A percentile compares a stretch with the other conserved stretches of the same genome.
Evolutionary conservation across 2,888 invertebrate genomes (phyloP).

Genomic region (Drosophila picticornis): DNA sequence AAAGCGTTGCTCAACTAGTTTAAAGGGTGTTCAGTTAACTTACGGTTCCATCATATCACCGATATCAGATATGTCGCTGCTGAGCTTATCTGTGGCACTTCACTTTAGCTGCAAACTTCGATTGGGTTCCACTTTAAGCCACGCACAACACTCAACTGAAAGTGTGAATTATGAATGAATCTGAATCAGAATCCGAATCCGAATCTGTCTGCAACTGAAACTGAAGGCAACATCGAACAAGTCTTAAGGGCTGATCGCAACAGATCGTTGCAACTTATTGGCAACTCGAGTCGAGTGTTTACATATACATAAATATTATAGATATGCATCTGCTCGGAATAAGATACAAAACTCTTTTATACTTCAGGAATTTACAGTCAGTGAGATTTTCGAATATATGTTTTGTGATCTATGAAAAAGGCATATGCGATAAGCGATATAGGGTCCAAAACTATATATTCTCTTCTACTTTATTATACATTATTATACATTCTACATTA

Average conservation of each 20-base stretch:
- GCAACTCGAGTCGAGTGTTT: background rate
- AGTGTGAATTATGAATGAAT: background rate
- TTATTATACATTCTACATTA: background rate
- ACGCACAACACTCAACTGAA: background rate
- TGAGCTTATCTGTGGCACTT: background rate
- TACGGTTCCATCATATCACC: background rate
- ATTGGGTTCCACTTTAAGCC: background rate
- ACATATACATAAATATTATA: background rate
- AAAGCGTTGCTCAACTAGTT: background rate
- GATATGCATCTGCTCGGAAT: background rate
- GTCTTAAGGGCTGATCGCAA: constrained; percentile 1
- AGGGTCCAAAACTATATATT: background rate
- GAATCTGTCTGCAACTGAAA: background rate
- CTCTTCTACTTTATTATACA: background rate
- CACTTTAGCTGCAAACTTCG: background rate
- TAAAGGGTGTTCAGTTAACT: background rate
- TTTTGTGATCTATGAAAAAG: background rate
- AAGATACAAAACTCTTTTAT: too few species aligned
- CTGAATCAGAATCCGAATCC: too few species aligned
- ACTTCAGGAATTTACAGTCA: too few species aligned
- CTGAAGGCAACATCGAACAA: background rate
- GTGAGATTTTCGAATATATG: background rate
- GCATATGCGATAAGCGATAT: too few species aligned
- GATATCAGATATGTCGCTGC: background rate
- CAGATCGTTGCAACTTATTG: constrained; percentile 3